phyloP scores from a whole-genome alignment of 2,797 vertebrate species.

The Pteronotus mesoamericanus region DNA sequence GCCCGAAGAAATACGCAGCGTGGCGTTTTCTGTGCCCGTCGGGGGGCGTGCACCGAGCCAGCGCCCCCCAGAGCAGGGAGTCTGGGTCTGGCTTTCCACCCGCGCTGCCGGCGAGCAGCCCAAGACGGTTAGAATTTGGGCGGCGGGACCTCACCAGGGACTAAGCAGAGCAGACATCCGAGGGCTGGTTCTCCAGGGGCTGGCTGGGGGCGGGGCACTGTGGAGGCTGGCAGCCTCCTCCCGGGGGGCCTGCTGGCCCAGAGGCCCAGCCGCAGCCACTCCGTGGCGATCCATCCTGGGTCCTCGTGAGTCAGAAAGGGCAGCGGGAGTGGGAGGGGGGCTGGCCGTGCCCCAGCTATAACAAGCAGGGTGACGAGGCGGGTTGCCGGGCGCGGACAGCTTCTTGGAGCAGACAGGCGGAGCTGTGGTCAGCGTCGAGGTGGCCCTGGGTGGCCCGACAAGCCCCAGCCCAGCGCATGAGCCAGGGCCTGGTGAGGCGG shows the following conservation, averaged over 20 bases:
- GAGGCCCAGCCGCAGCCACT: background rate
- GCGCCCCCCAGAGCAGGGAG: background rate
- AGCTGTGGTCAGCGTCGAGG: background rate
- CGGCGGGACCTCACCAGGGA: background rate
- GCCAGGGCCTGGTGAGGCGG: background rate
- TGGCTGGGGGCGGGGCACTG: fast-evolving
- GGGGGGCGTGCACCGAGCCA: background rate
- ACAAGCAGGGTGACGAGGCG: background rate
- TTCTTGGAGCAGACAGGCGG: background rate
- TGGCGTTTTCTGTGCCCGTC: background rate
- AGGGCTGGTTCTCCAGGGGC: background rate
- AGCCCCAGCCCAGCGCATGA: background rate
- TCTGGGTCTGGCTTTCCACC: background rate
- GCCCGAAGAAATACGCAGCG: background rate
- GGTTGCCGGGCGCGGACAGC: background rate
- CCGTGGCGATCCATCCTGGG: background rate
- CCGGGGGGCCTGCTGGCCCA: background rate
- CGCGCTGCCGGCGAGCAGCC: too few species aligned
- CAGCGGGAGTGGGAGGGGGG: fast-evolving
- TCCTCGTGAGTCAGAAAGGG: background rate
- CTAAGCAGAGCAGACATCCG: background rate
- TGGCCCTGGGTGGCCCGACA: background rate
- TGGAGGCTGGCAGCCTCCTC: background rate
- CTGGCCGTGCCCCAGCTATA: background rate
- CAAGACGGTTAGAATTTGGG: background rate